Evolutionary conservation across 1,140 invertebrate genomes (phyloP).

Genomic region (Triops cancriformis): DNA sequence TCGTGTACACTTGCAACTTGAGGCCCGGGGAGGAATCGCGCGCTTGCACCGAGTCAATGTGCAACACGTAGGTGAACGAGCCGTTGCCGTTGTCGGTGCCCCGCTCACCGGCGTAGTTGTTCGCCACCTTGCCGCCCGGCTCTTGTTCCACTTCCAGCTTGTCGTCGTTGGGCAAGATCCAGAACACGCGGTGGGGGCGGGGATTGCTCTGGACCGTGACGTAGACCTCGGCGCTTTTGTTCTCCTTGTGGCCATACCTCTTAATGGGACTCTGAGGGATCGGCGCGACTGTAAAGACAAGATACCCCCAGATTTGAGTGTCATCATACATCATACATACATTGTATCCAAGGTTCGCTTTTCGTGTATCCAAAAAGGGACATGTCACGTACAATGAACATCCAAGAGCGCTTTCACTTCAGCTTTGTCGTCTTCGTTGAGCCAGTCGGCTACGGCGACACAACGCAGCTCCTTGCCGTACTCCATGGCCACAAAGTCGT

Average conservation of each 20-base stretch:
- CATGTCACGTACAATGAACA: neutral
- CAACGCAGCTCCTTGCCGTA: neutral
- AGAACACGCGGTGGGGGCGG: neutral
- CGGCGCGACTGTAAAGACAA: neutral
- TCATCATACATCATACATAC: too few species aligned
- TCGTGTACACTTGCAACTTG: neutral
- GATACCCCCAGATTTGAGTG: neutral
- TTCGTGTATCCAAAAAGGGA: too few species aligned
- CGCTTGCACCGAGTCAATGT: neutral
- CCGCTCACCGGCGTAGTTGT: neutral
- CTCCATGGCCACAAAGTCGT: neutral
- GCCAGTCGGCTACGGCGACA: neutral
- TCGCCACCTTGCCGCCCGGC: neutral
- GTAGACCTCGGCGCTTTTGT: neutral
- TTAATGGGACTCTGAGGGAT: neutral
- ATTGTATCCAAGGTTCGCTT: too few species aligned
- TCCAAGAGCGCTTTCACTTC: neutral
- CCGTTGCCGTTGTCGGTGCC: neutral
- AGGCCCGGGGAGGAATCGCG: neutral
- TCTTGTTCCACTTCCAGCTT: neutral
- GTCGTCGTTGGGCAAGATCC: neutral
- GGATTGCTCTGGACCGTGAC: neutral
- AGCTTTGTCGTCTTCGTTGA: neutral
- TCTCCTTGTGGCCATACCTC: neutral
- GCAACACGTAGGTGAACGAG: neutral